Base-by-base conservation (phyloP, 2,113 vertebrate genomes). In the Erythrolamprus reginae region DNA sequence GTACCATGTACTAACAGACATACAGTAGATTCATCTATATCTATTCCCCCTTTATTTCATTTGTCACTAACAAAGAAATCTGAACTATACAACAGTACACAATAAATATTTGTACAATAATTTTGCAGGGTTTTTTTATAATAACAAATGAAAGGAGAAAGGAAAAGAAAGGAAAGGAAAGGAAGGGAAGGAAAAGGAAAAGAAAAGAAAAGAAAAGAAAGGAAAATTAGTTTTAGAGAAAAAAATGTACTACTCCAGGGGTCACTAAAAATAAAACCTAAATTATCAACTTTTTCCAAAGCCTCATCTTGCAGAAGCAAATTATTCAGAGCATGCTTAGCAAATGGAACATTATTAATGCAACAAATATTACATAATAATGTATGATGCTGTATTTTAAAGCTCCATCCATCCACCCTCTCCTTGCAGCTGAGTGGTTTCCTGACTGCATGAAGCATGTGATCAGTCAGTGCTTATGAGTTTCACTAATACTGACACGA, bases 371-470 rank as follows among this genome's bases (percentile, higher is more conserved):
- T 91, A 51, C 24, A 52, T 61, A n/a, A 89, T 83, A 24, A 87
- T 92, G 6, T 87, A 9, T 58, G 82, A 38, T 45, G 45, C 48
- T 82, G 42, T 56, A 56, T 50, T 92, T 55, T 89, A 42, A 88
- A 53, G 47, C 50, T 88, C 53, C 47, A 48, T 58, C 26, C 13
- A 84, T 84, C 70, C 3, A 88, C 38, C 23, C 55, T 84, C 55
- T 82, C 45, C 84, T 38, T 1, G 38, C 58, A 87, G 52, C 24
- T 89, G 28, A 82, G 53, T 65, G 24, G 84, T 91, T 82, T 47
- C 33, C 65, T 89, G 70, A 52, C 50, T 88, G 86, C 85, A 88
- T 92, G 77, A 84, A 87, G 53, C 85, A 70, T 88, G 89, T 58
- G 17, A 90, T 88, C 55, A 48, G 86, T 70, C 38, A 61, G 48